Conservation (phyloP, 1,140 invertebrate genomes). For the Pteromalus puparum region DNA sequence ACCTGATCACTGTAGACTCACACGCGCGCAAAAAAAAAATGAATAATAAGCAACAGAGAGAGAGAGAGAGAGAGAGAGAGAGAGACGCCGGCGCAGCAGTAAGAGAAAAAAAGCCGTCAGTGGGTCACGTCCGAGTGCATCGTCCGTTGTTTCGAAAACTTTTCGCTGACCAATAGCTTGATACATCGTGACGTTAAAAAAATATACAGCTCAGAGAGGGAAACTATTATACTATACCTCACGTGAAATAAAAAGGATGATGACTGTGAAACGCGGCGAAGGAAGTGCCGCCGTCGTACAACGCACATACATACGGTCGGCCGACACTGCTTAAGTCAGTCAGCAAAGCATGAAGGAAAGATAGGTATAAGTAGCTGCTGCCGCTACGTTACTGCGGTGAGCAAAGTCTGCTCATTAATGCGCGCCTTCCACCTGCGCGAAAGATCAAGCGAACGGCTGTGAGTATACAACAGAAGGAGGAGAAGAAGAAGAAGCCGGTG, state of each 20-base stretch:
- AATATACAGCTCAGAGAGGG: no score
- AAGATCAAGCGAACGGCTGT: background rate
- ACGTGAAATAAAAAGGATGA: no score
- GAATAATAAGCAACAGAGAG: background rate
- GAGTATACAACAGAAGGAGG: background rate
- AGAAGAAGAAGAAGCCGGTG: slow-evolving; percentile 1
- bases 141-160: background rate
- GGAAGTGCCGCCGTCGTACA: background rate
- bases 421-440: slow-evolving; percentile 37
- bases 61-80: no score
- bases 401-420: slow-evolving; percentile 6
- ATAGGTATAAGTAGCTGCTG: no score
- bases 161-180: background rate
- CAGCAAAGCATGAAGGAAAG: slow-evolving; percentile 46
- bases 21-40: no score
- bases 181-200: no score
- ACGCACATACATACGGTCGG: slow-evolving; percentile 4
- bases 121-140: background rate
- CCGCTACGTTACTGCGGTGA: background rate
- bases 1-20: no score
- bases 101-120: background rate
- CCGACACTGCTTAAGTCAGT: slow-evolving; percentile 10
- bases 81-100: no score
- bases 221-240: no score
- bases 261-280: background rate